phyloP scores from a whole-genome alignment of 2,797 vertebrate species.

The Enteromius anoplus region DNA sequence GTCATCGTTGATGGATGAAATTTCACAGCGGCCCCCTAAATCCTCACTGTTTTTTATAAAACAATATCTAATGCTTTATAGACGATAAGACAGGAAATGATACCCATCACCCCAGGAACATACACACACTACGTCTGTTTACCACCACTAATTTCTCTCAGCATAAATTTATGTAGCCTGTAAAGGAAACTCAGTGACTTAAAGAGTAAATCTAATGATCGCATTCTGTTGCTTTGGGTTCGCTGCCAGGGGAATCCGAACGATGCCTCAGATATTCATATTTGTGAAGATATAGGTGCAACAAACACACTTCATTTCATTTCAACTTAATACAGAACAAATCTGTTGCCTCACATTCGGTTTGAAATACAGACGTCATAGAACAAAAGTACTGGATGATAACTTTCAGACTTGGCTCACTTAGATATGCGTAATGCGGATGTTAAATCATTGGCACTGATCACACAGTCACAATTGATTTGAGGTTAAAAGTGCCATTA shows the following conservation, averaged over 20 bases:
- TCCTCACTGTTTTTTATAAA: conserved; percentile 4
- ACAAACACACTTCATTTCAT: conserved; percentile 11
- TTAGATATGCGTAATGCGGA: conserved; percentile 9
- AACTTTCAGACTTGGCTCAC: conserved; percentile 24
- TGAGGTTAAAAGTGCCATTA: conserved; percentile 27
- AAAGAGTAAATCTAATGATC: not conserved
- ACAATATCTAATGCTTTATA: not conserved
- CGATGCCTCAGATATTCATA: not conserved
- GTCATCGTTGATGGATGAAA: conserved; percentile 3
- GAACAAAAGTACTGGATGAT: conserved; percentile 19
- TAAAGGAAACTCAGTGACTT: conserved; percentile 10
- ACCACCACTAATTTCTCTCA: conserved; percentile 4
- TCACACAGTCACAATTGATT: conserved; percentile 14
- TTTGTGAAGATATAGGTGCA: conserved; percentile 8
- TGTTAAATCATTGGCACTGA: conserved; percentile 27
- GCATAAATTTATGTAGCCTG: not conserved
- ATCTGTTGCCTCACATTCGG: not conserved
- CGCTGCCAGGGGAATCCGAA: not conserved
- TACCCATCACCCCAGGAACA: conserved; percentile 22
- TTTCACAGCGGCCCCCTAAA: not conserved
- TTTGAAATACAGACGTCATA: conserved; percentile 18
- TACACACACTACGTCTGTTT: not conserved
- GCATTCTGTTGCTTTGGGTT: conserved; percentile 15
- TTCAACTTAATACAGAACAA: conserved; percentile 6
- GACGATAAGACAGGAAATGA: not conserved